Conservation (phyloP, 2,888 invertebrate genomes). For the Amphipoea lucens region DNA sequence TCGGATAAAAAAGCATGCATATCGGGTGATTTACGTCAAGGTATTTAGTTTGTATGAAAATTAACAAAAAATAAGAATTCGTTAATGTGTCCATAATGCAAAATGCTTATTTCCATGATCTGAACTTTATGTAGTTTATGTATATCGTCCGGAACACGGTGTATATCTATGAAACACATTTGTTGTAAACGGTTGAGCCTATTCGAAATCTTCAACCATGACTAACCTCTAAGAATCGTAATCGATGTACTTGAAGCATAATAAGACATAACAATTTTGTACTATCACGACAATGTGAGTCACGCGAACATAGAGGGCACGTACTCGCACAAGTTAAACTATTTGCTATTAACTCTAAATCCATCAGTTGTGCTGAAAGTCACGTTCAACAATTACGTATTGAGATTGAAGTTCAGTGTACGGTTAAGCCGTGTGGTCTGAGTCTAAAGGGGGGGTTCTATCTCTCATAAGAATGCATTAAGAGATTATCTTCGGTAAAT, state of each 20-base stretch:
- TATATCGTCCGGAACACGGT: too few relatives aligned
- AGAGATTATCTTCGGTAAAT: background rate
- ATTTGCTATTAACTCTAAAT: slow-evolving; percentile 58
- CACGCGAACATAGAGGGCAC: slow-evolving; percentile 35
- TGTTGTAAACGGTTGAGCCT: background rate
- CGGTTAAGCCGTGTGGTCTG: slow-evolving; percentile 39
- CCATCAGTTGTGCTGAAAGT: slow-evolving; percentile 54
- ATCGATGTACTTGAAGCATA: slow-evolving; percentile 35
- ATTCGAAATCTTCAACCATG: slow-evolving; percentile 3
- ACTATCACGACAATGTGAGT: slow-evolving; percentile 47
- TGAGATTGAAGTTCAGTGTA: slow-evolving; percentile 60
- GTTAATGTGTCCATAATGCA: too few relatives aligned
- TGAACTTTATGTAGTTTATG: too few relatives aligned
- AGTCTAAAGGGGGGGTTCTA: slow-evolving; percentile 3
- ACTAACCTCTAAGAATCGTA: slow-evolving; percentile 15
- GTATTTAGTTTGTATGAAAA: too few relatives aligned
- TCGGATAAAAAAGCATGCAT: too few relatives aligned
- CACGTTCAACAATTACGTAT: slow-evolving; percentile 64
- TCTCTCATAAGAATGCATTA: background rate
- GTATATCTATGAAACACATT: background rate
- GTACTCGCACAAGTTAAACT: slow-evolving; percentile 44
- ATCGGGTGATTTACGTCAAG: too few relatives aligned
- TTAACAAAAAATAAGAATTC: too few relatives aligned
- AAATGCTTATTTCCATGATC: too few relatives aligned
- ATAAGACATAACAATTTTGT: slow-evolving; percentile 54